Evolutionary conservation across 2,113 vertebrate genomes (phyloP), one percentile per base, ranked within the genome.

Genomic region (Regulus satrapa): DNA sequence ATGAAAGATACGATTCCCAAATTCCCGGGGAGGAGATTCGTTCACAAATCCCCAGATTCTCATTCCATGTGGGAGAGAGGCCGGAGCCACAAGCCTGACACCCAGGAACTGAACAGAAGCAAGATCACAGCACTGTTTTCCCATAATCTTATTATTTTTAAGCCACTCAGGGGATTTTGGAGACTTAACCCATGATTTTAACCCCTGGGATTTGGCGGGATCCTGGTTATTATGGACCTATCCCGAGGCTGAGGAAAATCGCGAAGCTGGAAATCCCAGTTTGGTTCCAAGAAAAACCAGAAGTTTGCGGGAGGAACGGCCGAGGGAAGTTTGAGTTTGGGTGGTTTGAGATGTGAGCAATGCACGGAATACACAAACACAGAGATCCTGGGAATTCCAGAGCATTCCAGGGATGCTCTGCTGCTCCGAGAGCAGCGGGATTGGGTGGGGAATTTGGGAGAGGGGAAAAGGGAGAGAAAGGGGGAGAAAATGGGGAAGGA

Each of bases 281-380:
- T 67, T 1, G 46, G 46, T 43, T 84, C 67, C 68, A 71, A 68
- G 73, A 25, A 59, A 83, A 85, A 74, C 24, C 52, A 55, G 72
- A 73, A 63, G 56, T 94, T 91, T 73, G 36, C 20, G 43, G 85
- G 51, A 66, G 88, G 6, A 58, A 79, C n/a, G 61, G 95, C 75
- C 58, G 49, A 61, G 15, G 38, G 85, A 77, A 74, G 56, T 54
- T 86, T 40, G 52, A 41, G 76, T 69, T 92, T 89, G 91, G 73
- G 73, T 24, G 67, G 73, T 16, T 67, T 58, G 13, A 58, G 83
- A 71, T 40, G 83, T 77, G 88, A 91, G 55, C 26, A 52, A 86
- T 40, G 72, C 67, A 58, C 31, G 61, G 63, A 84, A 91, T 34
- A 73, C 3, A 90, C 24, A 68, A 38, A 51, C 25, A 63, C 2